phyloP scores from a whole-genome alignment of 2,888 invertebrate species.

The Napeogenes inachia region DNA sequence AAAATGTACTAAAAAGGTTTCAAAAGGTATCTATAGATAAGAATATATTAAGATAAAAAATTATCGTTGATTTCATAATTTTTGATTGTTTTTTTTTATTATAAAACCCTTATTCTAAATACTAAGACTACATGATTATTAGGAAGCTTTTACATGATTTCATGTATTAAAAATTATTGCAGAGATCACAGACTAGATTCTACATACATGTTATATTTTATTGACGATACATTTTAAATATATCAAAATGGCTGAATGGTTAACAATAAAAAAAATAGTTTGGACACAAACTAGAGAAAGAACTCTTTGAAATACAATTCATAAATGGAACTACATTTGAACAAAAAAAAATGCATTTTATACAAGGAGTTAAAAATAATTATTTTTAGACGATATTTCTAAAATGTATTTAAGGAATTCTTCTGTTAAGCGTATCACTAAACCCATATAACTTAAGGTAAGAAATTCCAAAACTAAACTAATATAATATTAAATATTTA shows the following conservation, averaged over 20 bases:
- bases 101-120: constrained; percentile 17
- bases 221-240: constrained; percentile 7
- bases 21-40: too few species aligned
- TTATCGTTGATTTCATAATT: constrained; percentile 4
- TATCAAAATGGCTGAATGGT: background rate
- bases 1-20: too few species aligned
- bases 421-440: background rate
- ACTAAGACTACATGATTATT: constrained; percentile 49
- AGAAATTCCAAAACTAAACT: constrained; percentile 10
- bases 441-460: constrained; percentile 1
- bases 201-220: constrained; percentile 40
- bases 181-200: constrained; percentile 75
- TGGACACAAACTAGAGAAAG: too few species aligned
- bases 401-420: too few species aligned
- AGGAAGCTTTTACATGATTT: constrained; percentile 44
- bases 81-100: constrained; percentile 10
- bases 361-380: too few species aligned
- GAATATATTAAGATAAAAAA: constrained; percentile 3
- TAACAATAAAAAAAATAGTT: constrained; percentile 1
- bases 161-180: constrained; percentile 47
- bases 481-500: constrained; percentile 38
- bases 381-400: too few species aligned
- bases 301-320: too few species aligned
- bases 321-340: too few species aligned
- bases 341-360: too few species aligned